Evolutionary conservation across 37 sponge, comb jelly and placozoan genomes (phyloP), one percentile per base, ranked within the genome.

Genomic region (Chondrilla cf. caribensis): DNA sequence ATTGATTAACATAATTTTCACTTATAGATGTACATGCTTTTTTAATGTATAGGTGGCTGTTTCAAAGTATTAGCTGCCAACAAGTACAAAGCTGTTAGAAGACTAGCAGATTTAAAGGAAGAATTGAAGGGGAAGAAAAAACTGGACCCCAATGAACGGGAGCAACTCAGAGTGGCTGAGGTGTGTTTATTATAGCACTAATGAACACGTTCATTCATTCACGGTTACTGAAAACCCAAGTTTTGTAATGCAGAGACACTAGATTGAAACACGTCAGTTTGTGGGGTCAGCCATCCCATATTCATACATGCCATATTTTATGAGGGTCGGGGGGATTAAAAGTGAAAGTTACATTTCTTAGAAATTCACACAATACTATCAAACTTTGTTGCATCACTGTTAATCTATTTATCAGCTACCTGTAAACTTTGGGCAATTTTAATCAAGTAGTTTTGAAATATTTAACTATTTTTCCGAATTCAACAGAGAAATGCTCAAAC

Each of bases 41-140:
- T 55, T 17, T 62, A 7, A 62, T 62, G 5, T 29, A 15, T 62
- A 88, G 88, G 58, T 78, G 91, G 84, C 38, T 55, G 87, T n/a
- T 90, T 86, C 70, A 86, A 83, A 54, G 87, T 90, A 0, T 33
- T 90, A 21, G 81, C 75, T n/a, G 83, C 91, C 0, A 90, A 86
- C 87, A 86, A 86, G 77, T 83, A 84, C 67, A 60, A 83, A 54
- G 87, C 84, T 11, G 78, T 79, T 38, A 73, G 86, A 28, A 55
- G 38, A 22, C 77, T 86, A 24, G 39, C 35, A n/a, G 35, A 79
- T 2, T 24, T 81, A 38, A 75, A 41, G 32, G 38, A 85, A 66
- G 68, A 85, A 58, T 42, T 73, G 25, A 73, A 73, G 68, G 35
- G 33, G 32, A 67, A 67, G 33, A 28, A 67, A 32, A 67, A 1